phyloP scores from a whole-genome alignment of 2,113 vertebrate species.

The Thamnophis sirtalis region DNA sequence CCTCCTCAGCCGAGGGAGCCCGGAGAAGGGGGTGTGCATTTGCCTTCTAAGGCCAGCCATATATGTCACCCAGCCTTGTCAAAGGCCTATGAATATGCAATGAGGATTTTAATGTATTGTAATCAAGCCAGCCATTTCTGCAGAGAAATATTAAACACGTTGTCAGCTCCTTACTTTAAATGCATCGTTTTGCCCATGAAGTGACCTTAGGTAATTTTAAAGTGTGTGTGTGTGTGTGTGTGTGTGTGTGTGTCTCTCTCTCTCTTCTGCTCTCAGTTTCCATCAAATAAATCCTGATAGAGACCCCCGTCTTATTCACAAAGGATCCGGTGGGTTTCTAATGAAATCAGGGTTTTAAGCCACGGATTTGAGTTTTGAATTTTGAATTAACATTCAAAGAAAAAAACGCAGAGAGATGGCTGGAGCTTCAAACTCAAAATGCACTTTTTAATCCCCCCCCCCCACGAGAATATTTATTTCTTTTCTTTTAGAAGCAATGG shows the following conservation, averaged over 20 bases:
- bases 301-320: conserved; percentile 30
- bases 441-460: not conserved
- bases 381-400: not conserved
- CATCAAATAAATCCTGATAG: conserved; percentile 46
- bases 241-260: not conserved
- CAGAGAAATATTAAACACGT: conserved; percentile 68
- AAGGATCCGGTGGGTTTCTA: conserved; percentile 41
- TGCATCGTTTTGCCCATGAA: conserved; percentile 72
- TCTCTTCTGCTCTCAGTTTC: conserved; percentile 49
- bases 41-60: conserved; percentile 51
- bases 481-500: not conserved
- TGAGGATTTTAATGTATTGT: conserved; percentile 73
- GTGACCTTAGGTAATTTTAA: conserved; percentile 68
- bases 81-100: conserved; percentile 76
- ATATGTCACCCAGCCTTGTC: conserved; percentile 69
- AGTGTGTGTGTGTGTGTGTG: conserved; percentile 1
- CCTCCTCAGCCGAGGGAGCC: conserved; percentile 18
- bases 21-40: not conserved
- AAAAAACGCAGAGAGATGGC: conserved; percentile 35
- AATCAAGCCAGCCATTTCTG: conserved; percentile 69
- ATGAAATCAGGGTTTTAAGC: conserved; percentile 45
- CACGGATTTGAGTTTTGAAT: conserved; percentile 49
- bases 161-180: conserved; percentile 68
- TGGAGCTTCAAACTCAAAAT: not conserved
- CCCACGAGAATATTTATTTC: not conserved